Evolutionary conservation across 2,797 vertebrate genomes (phyloP), one percentile per base, ranked within the genome.

Genomic region (Sebastes reedi): DNA sequence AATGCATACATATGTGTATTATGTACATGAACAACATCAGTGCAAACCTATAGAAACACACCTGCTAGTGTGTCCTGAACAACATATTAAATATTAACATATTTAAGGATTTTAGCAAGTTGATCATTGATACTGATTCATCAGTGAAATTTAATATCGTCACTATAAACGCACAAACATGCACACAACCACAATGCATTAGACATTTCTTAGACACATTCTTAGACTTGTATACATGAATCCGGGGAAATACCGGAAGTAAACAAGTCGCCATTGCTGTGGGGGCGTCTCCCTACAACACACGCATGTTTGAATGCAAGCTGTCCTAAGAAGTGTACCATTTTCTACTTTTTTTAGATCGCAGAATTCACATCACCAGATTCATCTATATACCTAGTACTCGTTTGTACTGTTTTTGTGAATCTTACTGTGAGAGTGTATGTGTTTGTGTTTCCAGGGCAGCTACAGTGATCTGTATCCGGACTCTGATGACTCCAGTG

Each of bases 401-500:
- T 12, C 1, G 50, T 30, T 65, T 55, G 50, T 14, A 18, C 25
- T 50, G 66, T 29, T 27, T 61, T 50, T 50, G 22, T 29, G 61
- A 46, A 54, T 32, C 2, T 32, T 2, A 32, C 24, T 18, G 30
- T 56, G 5, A 11, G 2, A 59, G 8, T 20, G 4, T 67, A 13
- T 65, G 8, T 65, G n/a, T 68, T 2, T 54, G 11, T 30, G 22
- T 77, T 50, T 75, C n/a, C 86, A 99, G 98, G 98, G 98, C 81
- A 99, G 98, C 95, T 99, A 99, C 59, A 99, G 98, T 42, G 98
- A 99, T 82, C 95, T 99, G 83, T 99, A 99, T 92, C 98, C 98
- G 32, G 98, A 99, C 91, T 99, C 98, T 0, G 98, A 99, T 75
- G 98, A 99, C 92, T 99, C 98, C 13, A 98, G 97, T 78, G 98